Base-by-base conservation (phyloP, 2,888 invertebrate genomes). In the Megamerina dolium region DNA sequence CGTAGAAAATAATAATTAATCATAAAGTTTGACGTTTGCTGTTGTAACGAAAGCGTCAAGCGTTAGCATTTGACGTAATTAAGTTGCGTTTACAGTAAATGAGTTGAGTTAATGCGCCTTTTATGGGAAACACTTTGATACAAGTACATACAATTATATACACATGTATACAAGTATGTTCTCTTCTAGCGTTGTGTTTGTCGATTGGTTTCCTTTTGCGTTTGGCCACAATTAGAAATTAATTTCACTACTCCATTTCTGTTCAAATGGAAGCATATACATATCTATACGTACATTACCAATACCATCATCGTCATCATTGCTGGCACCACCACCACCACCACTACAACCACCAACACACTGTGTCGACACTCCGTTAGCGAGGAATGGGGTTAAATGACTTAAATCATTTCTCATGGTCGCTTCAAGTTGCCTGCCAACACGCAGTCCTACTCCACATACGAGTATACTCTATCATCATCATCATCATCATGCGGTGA, bases 321-420 rank as follows among this genome's bases (percentile, higher is more conserved):
- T 23, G 43, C 48, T 46, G 5, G 3, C 34, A 41, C 27, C 29
- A 23, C 44, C 45, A 48, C 49, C 53, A 50, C 53, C 50, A 39
- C 13, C 20, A 13, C n/a, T 20, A 9, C 34, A 20, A 6, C 10
- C 31, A 4, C 16, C 31, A n/a, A n/a, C n/a, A n/a, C n/a, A n/a
- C n/a, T n/a, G n/a, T n/a, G n/a, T n/a, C n/a, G n/a, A n/a, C n/a
- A n/a, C n/a, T n/a, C n/a, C n/a, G n/a, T n/a, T n/a, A n/a, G n/a
- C n/a, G n/a, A n/a, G 16, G 37, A 37, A 38, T 46, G 44, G 61
- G 62, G 64, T 61, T 64, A 64, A 64, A 63, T 62, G 64, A 60
- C 62, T 63, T 62, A 62, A 64, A 64, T 60, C 63, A 64, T 55
- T 56, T 58, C 57, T 55, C 57, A 53, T 54, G 55, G 55, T 39